Base-by-base conservation (phyloP, 2,888 invertebrate genomes). In the Hirtodrosophila histrioides region DNA sequence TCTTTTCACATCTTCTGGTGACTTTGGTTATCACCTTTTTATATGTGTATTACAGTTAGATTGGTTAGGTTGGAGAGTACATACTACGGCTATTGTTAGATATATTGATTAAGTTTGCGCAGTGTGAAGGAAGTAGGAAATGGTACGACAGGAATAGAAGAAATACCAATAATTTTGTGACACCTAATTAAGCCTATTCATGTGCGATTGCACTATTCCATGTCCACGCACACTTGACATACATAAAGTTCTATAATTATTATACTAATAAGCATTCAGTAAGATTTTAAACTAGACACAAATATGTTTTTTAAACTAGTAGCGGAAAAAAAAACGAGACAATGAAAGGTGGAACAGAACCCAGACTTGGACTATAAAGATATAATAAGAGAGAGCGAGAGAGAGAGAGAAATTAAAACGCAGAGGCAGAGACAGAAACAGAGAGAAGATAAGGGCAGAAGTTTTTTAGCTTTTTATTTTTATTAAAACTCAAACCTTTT, bases 401-500 rank as follows among this genome's bases (percentile, higher is more conserved):
- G 27, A 31, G 35, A 46, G 27, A 5, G 27, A 55, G 2, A 3
- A 12, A 17, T 51, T 33, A 9, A 49, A 27, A 31, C 10, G 53
- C 8, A 46, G 17, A 43, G 17, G n/a, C 12, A 36, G 33, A 31
- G n/a, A 45, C 7, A 53, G 39, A 51, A 55, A 50, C 10, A 31
- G 5, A 43, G 3, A 58, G 51, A 9, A 43, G 11, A 33, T 29
- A 37, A 68, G 48, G 10, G 44, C 6, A 27, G 27, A 27, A 27
- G 27, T 5, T 3, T 27, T 29, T 55, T 24, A 45, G 68, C 8
- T 11, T 55, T 54, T 17, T 31, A 50, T 55, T 54, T 17, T 31
- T 46, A 53, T 35, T 49, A 29, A 17, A 50, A 46, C 40, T 33
- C 40, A 54, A 50, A 54, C 41, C 45, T 46, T 55, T 54, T 54